Evolutionary conservation across 30 jellyfish, hydroid and myxozoan genomes (phyloP), one percentile per base, ranked within the genome.

Genomic region (Hydractinia echinata): DNA sequence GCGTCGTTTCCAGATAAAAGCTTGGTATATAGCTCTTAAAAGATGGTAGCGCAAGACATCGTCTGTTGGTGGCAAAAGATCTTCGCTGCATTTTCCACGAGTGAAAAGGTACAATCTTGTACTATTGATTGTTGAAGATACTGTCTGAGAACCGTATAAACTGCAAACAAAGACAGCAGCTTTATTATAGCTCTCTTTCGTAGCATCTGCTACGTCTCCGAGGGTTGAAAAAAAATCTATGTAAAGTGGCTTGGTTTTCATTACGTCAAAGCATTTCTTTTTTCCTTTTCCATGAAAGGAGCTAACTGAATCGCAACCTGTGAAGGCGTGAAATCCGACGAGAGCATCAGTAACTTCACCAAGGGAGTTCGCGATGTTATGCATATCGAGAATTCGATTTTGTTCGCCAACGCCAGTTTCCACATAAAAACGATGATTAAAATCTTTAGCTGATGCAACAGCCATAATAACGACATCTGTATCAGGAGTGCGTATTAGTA

Each of bases 391-490:
- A 16, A 58, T 58, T 11, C 69, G 69, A 16, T 58, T 58, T 11
- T 58, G 69, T 58, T 58, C 69, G 19, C 69, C 3, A 58, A 58
- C 19, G 19, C 69, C 69, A 58, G 69, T 58, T 58, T 58, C 69
- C 18, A 58, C 69, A 58, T 58, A 58, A 13, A 58, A 16, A 11
- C 18, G 69, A 58, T 16, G 19, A 58, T 58, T 58, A 16, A 58
- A 58, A 58, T 58, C 15, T 30, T 30, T 30, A 16, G 19, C 69
- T 16, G 69, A 58, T 58, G 69, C 69, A 58, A 58, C 19, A 11
- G 83, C 56, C 69, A 89, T 72, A 69, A 88, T 68, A 60, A 88
- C 76, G 21, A 88, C 94, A 72, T 88, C 96, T 49, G 96, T 88
- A 69, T 83, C 94, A 4, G 94, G 79, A 68, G 53, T 15, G 16